Evolutionary conservation across 2,888 invertebrate species (phyloP).

Genomic region (Tipula helvola): DNA sequence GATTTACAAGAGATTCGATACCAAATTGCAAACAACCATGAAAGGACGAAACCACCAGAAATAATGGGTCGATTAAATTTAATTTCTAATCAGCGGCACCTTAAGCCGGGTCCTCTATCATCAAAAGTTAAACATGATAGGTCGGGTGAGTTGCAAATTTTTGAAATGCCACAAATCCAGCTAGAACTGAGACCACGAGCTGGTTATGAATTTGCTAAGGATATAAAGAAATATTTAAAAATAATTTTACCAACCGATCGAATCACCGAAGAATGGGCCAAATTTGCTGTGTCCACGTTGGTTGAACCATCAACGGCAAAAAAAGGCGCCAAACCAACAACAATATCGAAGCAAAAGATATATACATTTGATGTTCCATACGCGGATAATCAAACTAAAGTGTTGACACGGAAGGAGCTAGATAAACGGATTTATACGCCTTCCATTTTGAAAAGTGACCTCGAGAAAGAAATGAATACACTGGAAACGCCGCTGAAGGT

Average conservation of each 20-base stretch:
- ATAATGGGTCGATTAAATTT: not conserved
- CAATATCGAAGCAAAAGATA: constrained; percentile 19
- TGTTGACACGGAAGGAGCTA: constrained; percentile 36
- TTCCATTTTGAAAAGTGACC: not conserved
- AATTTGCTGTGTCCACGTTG: constrained; percentile 33
- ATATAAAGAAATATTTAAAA: constrained; percentile 32
- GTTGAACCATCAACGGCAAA: constrained; percentile 12
- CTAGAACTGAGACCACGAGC: constrained; percentile 30
- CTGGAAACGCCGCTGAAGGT: constrained; percentile 23
- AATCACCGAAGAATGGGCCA: constrained; percentile 34
- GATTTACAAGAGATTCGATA: not conserved
- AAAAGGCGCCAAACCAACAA: not conserved
- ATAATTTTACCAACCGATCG: constrained; percentile 29
- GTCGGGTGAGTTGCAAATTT: constrained; percentile 27
- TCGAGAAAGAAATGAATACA: not conserved
- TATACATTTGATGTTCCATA: constrained; percentile 47
- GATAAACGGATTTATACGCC: not conserved
- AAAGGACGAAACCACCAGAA: not conserved
- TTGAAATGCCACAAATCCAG: constrained; percentile 31
- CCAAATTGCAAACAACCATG: not conserved
- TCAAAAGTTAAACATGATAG: constrained; percentile 25
- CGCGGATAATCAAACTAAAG: constrained; percentile 41
- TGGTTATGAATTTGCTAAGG: constrained; percentile 28
- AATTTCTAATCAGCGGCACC: not conserved
- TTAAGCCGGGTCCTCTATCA: constrained; percentile 29